Percentiles rank a stretch among this genome's conserved stretches.
Conservation (phyloP, 1,140 invertebrate species). For the Anoplophora glabripennis region DNA sequence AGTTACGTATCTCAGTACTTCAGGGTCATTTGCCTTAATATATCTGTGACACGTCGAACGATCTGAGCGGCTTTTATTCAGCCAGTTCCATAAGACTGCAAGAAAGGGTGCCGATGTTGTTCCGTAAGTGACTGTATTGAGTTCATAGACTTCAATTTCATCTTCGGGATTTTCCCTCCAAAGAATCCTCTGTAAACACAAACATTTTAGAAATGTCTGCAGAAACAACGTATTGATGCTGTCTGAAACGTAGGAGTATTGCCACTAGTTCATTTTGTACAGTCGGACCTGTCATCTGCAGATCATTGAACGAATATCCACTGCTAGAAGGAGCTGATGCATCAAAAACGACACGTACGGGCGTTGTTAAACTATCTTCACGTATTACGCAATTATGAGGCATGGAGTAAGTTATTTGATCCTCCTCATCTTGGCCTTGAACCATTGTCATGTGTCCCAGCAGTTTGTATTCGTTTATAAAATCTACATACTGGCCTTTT, state of each 20-base stretch:
- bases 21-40: background rate
- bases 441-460: no score
- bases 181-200: slow-evolving; percentile 35
- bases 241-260: slow-evolving; percentile 39
- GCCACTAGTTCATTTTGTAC: slow-evolving; percentile 49
- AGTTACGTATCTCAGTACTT: background rate
- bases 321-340: slow-evolving; percentile 32
- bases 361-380: slow-evolving; percentile 28
- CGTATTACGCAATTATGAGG: slow-evolving; percentile 39
- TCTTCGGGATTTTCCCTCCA: slow-evolving; percentile 17
- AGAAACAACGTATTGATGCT: slow-evolving; percentile 36
- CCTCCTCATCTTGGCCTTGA: no score
- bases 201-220: slow-evolving; percentile 47
- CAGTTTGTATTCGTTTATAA: no score
- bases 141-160: no score
- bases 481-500: no score
- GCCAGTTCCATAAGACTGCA: slow-evolving; percentile 20
- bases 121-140: slow-evolving; percentile 36
- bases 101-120: slow-evolving; percentile 24
- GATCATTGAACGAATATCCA: slow-evolving; percentile 43
- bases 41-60: background rate
- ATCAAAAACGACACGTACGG: slow-evolving; percentile 34
- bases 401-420: no score
- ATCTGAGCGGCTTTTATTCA: background rate
- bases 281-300: slow-evolving; percentile 41